Evolutionary conservation across 2,113 vertebrate species (phyloP), one percentile per base, ranked within the genome.

Genomic region (Osmerus mordax): DNA sequence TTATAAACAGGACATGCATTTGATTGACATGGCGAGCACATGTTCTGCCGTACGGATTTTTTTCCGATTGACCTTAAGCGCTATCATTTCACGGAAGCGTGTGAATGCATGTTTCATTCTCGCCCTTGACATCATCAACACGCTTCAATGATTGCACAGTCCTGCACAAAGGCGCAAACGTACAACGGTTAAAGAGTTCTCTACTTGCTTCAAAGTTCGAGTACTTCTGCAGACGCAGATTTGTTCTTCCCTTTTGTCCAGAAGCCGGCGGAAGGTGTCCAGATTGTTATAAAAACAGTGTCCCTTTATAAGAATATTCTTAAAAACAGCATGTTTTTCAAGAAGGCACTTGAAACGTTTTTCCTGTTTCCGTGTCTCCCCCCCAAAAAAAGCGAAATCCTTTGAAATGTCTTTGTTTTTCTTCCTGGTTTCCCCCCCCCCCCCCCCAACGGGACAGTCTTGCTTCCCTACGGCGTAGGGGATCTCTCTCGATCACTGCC

Each of bases 221-320:
- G 70, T 68, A 56, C 15, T 5, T 65, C 65, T 28, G 68, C 62
- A 72, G 70, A 71, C 69, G 70, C 75, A 75, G 78, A 70, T 70
- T 53, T 65, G 18, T 73, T 69, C 16, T 81, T 84, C 76, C 68
- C 36, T 75, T 86, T 89, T 12, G 41, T 88, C 86, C 88, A 91
- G 88, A 87, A 86, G 75, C 86, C 86, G 89, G 79, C 85, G 89
- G 83, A 90, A 87, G 87, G 69, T 71, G 59, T 86, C 80, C 79
- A 83, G 71, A 74, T 78, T 68, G 69, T 76, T 55, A 71, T 75
- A 86, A 81, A 86, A 88, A 87, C 72, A 74, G 75, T 86, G 88
- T 73, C 72, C 69, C 56, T 81, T 77, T 60, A 77, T 77, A 74
- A 79, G 54, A 80, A 82, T 72, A 78, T 86, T 86, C 67, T 68